These are phyloP conservation scores for Galemys pyrenaicus DNA, from an alignment of 2,113 vertebrate species.

Conservation along the genomic window DNA sequence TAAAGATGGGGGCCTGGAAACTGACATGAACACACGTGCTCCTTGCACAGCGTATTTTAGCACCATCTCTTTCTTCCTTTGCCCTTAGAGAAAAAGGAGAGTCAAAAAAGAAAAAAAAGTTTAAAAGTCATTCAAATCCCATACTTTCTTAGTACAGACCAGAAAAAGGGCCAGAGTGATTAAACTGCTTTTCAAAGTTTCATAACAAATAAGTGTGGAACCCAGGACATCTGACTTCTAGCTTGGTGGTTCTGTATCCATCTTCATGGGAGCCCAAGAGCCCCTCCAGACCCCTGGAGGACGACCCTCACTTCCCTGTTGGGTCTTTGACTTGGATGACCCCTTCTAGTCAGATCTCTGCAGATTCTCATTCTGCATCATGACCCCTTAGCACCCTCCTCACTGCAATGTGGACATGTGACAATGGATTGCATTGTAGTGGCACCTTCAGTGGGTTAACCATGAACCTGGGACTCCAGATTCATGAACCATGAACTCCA, in stretches of 20 bases:
- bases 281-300: background rate
- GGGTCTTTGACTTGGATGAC: background rate
- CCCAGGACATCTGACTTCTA: background rate
- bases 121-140: background rate
- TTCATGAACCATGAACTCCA: too few relatives aligned
- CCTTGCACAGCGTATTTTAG: background rate
- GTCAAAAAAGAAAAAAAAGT: background rate
- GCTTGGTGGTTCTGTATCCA: background rate
- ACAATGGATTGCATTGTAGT: too few relatives aligned
- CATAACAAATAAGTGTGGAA: background rate
- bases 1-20: background rate
- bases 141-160: background rate
- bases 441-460: background rate
- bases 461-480: too few relatives aligned
- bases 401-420: background rate
- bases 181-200: background rate
- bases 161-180: background rate
- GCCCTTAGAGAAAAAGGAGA: background rate
- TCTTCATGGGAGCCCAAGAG: background rate
- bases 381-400: background rate
- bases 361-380: background rate
- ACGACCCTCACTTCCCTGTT: background rate
- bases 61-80: background rate
- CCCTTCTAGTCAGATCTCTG: background rate
- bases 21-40: rapidly evolving